Base-by-base conservation (phyloP, 2,888 invertebrate species). In the Habroteleia sp. region DNA sequence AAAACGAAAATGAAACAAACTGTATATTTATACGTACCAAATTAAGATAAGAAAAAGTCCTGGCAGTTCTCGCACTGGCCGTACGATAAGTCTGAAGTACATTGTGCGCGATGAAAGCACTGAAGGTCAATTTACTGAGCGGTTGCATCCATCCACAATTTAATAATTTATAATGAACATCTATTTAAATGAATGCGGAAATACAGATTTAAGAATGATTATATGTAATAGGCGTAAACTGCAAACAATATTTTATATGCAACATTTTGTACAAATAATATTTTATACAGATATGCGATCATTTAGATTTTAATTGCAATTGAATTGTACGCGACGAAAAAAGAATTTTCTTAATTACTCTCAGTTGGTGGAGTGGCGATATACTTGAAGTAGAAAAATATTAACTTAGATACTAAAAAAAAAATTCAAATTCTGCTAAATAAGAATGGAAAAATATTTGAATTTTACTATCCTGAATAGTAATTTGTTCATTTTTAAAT, bases 131-230 rank as follows among this genome's bases (percentile, higher is more conserved):
- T 78, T 80, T 80, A 5, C 80, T 81, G 11, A 84, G 29, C 8
- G 84, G 84, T 63, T 84, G 85, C 14, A 76, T 79, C 85, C 84
- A 85, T 14, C 74, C 13, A 3, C 81, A 80, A 7, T 82, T 82
- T 4, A 83, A 68, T 10, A 82, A 76, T 35, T 82, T 83, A 48
- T 82, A 80, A 65, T 82, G 77, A 7, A 79, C 77, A 72, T 81
- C 85, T 85, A 73, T 33, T 46, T 62, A 50, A 50, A 62, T n/a
- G 11, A 41, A 60, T 11, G 17, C 11, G 10, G 37, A 39, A 37
- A 60, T 35, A 62, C 13, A 48, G 13, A 48, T 8, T 35, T 62
- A 33, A 39, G 27, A 23, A 62, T 39, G 10, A 50, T 50, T 35
- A 17, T 33, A 46, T 46, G 27, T 66, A 65, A 52, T 52, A 66